These are phyloP conservation scores for Strigamia crassipes DNA, from an alignment of 2,888 invertebrate genomes.

Conservation along the genomic window DNA sequence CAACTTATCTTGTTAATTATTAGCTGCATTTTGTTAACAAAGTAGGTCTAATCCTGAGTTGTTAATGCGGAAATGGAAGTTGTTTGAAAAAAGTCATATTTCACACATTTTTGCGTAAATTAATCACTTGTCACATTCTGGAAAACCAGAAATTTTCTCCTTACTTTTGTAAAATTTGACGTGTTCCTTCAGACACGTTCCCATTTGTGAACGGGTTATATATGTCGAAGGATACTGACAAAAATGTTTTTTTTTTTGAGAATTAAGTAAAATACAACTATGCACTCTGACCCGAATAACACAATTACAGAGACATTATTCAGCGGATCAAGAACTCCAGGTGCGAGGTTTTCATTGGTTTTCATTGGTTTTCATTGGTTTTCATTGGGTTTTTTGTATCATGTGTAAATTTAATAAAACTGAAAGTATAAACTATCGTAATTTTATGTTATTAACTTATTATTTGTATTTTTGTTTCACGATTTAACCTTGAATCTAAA, in stretches of 20 bases:
- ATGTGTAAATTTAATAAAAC: too few relatives aligned
- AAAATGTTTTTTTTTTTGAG: background rate
- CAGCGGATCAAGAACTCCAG: background rate
- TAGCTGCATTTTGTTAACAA: too few relatives aligned
- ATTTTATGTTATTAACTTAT: background rate
- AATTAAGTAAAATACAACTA: background rate
- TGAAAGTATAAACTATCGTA: too few relatives aligned
- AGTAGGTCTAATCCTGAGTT: too few relatives aligned
- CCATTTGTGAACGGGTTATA: constrained; percentile 14
- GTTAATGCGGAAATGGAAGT: background rate
- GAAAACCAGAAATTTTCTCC: constrained; percentile 14
- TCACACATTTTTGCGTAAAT: background rate
- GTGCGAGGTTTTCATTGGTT: background rate
- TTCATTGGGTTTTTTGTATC: too few relatives aligned
- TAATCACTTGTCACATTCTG: background rate
- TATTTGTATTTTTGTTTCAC: background rate
- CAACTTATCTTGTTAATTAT: too few relatives aligned
- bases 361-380: too few relatives aligned
- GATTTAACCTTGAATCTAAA: background rate
- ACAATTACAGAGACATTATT: background rate
- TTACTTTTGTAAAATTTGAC: constrained; percentile 26
- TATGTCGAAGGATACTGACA: background rate
- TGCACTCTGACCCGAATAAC: background rate
- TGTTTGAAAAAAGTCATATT: background rate
- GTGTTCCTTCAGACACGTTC: constrained; percentile 12